Evolutionary conservation across 2,113 vertebrate species (phyloP).

Genomic region (Petrocephalus zakoni): DNA sequence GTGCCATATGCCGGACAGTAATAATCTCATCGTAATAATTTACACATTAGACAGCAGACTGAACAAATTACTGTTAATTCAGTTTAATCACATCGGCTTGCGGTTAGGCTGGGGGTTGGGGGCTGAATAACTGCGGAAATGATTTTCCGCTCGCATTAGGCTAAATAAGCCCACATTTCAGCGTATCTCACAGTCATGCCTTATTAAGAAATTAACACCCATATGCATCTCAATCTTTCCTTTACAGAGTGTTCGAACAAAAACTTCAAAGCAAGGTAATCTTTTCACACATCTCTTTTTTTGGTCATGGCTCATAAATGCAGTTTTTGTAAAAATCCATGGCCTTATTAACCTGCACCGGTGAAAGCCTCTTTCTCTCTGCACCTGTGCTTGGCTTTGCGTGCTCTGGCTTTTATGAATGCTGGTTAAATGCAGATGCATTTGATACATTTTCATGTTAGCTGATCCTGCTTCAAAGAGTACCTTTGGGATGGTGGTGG

Average conservation of each 20-base stretch:
- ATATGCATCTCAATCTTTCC: conserved; percentile 11
- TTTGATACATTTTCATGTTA: not conserved
- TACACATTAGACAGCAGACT: not conserved
- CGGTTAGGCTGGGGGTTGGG: not conserved
- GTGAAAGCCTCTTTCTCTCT: not conserved
- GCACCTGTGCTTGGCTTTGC: not conserved
- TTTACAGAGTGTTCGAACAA: conserved; percentile 56
- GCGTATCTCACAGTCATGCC: not conserved
- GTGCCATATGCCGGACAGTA: not conserved
- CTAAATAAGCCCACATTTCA: conserved; percentile 15
- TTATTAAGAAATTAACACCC: conserved; percentile 17
- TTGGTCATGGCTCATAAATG: not conserved
- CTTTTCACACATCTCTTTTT: not conserved
- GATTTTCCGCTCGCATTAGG: not conserved
- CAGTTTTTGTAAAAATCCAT: not conserved
- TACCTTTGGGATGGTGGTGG: too few relatives aligned
- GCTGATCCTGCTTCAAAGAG: not conserved
- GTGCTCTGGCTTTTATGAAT: not conserved
- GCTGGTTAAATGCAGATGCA: not conserved
- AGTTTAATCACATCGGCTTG: not conserved
- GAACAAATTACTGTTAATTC: conserved; percentile 9
- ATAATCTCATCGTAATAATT: not conserved
- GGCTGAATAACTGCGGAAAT: conserved; percentile 7
- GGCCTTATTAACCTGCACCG: not conserved
- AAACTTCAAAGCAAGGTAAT: conserved; percentile 51